Evolutionary conservation across 2,113 vertebrate species (phyloP), one percentile per base, ranked within the genome.

Genomic region (Oryzias melastigma): DNA sequence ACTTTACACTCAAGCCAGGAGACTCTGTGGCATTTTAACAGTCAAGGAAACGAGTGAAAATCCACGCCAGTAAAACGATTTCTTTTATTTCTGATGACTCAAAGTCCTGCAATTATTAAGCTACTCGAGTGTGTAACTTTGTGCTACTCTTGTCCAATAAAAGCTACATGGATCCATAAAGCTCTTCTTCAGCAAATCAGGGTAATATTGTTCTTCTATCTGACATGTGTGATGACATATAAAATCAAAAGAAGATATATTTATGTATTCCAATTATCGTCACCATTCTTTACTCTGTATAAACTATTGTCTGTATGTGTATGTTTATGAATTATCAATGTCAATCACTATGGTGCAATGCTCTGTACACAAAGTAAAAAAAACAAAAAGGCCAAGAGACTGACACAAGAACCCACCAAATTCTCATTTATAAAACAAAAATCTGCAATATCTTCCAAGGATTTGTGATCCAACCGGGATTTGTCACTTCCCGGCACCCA

Each of bases 1-100:
- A 94, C 94, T 98, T 95, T 95, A 96, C 94, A 93, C 93, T 95
- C 93, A 94, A 95, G 95, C 94, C 94, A 94, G 93, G 93, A 94
- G 96, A 98, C 97, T 99, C 97, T 99, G 97, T 99, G 97, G 97
- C 96, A 98, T 98, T 97, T 94, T 93, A 95, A 94, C 89, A 93
- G 94, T 95, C 91, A 92, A 95, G 94, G 95, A 90, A 93, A 94
- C 92, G 93, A 94, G 95, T 94, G 94, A 93, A 94, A 93, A 95
- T 95, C 91, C 93, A 95, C 94, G 95, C 95, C 95, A 98, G 96
- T 98, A 95, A 94, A 92, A 93, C 59, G 78, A 78, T 79, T 89
- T 58, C 20, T 64, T 71, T 82, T 77, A 54, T 80, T 94, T 94
- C 87, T 94, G 86, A 93, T 92, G 89, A 93, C 90, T 89, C 91